A percentile compares a stretch with the other conserved stretches of the same genome.
These are phyloP conservation scores for Xestia rhomboidea DNA, from an alignment of 2,888 invertebrate genomes.

Conservation along the genomic window DNA sequence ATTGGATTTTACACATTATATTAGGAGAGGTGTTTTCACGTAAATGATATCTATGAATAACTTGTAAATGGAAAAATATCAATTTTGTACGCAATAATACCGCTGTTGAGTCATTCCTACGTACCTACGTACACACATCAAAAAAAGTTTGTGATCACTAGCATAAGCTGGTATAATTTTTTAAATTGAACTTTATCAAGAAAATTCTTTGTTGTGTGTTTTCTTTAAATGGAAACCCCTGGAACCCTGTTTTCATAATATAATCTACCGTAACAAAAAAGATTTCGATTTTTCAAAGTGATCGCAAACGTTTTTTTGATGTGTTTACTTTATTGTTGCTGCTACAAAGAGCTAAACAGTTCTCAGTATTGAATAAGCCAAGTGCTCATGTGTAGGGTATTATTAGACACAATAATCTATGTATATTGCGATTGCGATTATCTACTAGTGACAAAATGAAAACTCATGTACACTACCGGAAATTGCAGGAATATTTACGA, in stretches of 20 bases:
- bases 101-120: background rate
- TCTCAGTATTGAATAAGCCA: constrained; percentile 9
- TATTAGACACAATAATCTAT: constrained; percentile 21
- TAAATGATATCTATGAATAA: background rate
- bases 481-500: background rate
- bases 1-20: background rate
- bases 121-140: background rate
- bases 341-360: background rate
- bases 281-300: too few species aligned
- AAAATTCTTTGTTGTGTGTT: too few species aligned
- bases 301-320: too few species aligned
- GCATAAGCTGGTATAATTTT: too few species aligned
- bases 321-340: constrained; percentile 5
- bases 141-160: too few species aligned
- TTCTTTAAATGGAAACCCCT: too few species aligned
- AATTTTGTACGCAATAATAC: background rate
- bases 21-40: background rate
- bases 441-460: constrained; percentile 17
- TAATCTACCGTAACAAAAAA: too few species aligned
- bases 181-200: too few species aligned
- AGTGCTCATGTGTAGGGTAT: background rate
- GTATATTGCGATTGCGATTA: constrained; percentile 8
- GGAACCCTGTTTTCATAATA: too few species aligned
- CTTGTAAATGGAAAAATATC: background rate
- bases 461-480: background rate